phyloP scores from a whole-genome alignment of 2,113 vertebrate genomes.

The Octodon degus region DNA sequence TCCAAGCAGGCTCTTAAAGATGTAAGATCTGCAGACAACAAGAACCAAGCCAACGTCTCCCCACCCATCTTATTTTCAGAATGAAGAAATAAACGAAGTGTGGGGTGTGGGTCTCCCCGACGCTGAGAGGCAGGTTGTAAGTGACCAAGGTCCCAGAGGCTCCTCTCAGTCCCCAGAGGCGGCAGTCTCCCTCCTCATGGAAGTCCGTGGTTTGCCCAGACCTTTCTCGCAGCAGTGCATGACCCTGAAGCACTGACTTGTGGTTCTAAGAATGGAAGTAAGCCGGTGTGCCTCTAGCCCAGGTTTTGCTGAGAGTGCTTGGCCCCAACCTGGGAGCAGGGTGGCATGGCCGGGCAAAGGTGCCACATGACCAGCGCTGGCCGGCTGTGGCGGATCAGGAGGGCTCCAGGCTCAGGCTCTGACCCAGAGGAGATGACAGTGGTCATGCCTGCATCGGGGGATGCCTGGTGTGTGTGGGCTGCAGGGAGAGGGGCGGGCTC shows the following conservation, averaged over 20 bases:
- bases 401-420: neutral
- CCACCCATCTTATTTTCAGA: neutral
- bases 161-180: neutral
- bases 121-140: neutral
- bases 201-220: neutral
- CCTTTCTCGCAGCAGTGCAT: neutral
- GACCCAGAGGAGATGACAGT: neutral
- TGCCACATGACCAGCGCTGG: neutral
- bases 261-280: constrained; percentile 25
- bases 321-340: neutral
- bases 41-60: neutral
- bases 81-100: neutral
- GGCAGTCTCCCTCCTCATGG: neutral
- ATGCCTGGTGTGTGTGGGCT: neutral
- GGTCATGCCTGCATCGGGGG: neutral
- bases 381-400: neutral
- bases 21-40: neutral
- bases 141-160: neutral
- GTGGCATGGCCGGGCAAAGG: neutral
- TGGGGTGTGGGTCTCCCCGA: neutral
- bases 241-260: neutral
- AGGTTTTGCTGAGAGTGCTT: constrained; percentile 42
- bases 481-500: neutral
- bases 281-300: neutral
- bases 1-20: constrained; percentile 18